Base-by-base conservation (phyloP, 2,888 invertebrate species). In the Hydropsyche betteni region DNA sequence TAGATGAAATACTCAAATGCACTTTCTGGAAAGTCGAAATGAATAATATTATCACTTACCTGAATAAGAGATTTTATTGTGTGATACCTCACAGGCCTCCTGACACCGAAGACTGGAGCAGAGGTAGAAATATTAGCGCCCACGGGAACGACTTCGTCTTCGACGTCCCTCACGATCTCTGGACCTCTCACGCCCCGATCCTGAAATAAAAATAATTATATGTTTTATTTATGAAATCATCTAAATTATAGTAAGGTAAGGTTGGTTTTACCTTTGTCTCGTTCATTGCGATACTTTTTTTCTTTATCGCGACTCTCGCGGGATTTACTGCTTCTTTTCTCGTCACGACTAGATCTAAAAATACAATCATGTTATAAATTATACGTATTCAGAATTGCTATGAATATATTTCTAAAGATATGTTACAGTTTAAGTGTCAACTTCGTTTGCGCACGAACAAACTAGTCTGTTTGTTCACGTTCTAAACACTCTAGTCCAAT, bases 1-100 rank as follows among this genome's bases (percentile, higher is more conserved):
- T 6, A 8, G 44, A 44, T 44, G 10, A 44, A 44, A 44, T 44
- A 44, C 44, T 44, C 44, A 10, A 8, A 44, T 8, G 44, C 44
- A 44, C 44, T 44, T 44, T 44, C 44, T 44, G 44, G 44, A 44
- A 44, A 44, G 44, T 44, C 6, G 10, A 72, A 72, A 58, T 58
- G 24, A 52, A 12, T 12, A 72, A 68, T 53, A 58, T 64, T 51
- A 82, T 83, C 85, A 85, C 87, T 87, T 87, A 88, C 88, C 87
- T 83, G 82, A 83, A 82, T 81, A 81, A 83, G 86, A 85, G 81
- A 85, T 84, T 84, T 76, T 78, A 78, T 78, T 85, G 84, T 87
- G 88, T 86, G 88, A 88, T 88, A 88, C 88, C 88, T 88, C 88
- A 85, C 86, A 83, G 84, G 84, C 81, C 74, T 78, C 78, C 76